These are phyloP conservation scores for Pseudopleuronectes americanus DNA, from an alignment of 2,797 vertebrate species.

Conservation along the genomic window DNA sequence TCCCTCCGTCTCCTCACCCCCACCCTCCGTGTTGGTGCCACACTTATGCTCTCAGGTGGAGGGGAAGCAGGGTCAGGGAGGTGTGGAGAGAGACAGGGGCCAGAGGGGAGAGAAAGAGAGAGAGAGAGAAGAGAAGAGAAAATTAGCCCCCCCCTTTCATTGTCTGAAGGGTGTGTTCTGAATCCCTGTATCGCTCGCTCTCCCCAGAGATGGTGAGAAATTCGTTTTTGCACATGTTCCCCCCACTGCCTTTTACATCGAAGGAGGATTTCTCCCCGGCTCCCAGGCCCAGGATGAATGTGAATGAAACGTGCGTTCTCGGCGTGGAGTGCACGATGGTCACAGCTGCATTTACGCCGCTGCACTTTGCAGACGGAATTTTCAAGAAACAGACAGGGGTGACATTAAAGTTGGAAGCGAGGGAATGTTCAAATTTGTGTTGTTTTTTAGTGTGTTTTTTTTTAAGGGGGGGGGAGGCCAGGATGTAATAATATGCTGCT, in stretches of 20 bases:
- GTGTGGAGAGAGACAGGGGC: slow-evolving; percentile 66
- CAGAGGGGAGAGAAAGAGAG: slow-evolving; percentile 19
- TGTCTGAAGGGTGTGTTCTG: slow-evolving; percentile 79
- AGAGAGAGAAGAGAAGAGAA: slow-evolving; percentile 33
- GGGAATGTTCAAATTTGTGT: slow-evolving; percentile 61
- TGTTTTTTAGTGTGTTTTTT: background rate
- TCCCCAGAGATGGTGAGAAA: slow-evolving; percentile 74
- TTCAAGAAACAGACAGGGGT: slow-evolving; percentile 55
- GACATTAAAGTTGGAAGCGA: slow-evolving; percentile 67
- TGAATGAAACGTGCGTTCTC: slow-evolving; percentile 67
- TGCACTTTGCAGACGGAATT: slow-evolving; percentile 41
- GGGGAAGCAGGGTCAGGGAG: slow-evolving; percentile 73
- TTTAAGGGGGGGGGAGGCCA: slow-evolving; percentile 29
- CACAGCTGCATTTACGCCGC: slow-evolving; percentile 68
- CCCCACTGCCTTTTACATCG: slow-evolving; percentile 60
- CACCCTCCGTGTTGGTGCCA: slow-evolving; percentile 40
- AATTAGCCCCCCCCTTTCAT: slow-evolving; percentile 58
- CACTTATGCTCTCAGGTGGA: slow-evolving; percentile 70
- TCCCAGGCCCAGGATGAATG: slow-evolving; percentile 65
- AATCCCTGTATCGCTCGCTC: slow-evolving; percentile 71
- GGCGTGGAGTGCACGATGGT: slow-evolving; percentile 40
- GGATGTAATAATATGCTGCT: slow-evolving; percentile 65
- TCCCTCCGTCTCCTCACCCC: slow-evolving; percentile 40
- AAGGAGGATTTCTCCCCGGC: slow-evolving; percentile 67
- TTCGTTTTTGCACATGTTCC: slow-evolving; percentile 66